Evolutionary conservation across 1,140 invertebrate genomes (phyloP).

Genomic region (Diplogasteroides magnus): DNA sequence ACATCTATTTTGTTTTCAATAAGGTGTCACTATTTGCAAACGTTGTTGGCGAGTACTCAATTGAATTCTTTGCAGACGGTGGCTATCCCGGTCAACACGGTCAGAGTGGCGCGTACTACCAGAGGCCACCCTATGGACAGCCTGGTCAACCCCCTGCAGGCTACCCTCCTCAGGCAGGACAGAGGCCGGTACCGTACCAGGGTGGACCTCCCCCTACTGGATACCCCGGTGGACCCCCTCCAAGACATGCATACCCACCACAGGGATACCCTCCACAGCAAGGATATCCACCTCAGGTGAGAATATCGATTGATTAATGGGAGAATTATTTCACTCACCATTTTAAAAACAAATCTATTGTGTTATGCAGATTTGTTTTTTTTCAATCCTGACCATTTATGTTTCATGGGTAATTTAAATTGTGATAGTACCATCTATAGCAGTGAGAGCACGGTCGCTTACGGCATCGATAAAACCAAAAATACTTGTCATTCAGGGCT

Average conservation of each 20-base stretch:
- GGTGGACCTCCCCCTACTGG: neutral
- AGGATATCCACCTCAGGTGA: constrained; percentile 1
- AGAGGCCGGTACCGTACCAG: constrained; percentile 10
- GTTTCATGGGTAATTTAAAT: too few species aligned
- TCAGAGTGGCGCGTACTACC: neutral
- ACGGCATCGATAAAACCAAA: too few species aligned
- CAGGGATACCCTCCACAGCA: constrained; percentile 22
- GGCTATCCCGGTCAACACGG: neutral
- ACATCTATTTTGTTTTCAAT: too few species aligned
- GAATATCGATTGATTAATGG: constrained; percentile 1
- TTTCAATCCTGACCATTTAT: too few species aligned
- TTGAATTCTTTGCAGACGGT: neutral
- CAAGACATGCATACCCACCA: neutral
- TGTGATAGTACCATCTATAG: too few species aligned
- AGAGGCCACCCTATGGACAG: neutral
- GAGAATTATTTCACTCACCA: constrained; percentile 1
- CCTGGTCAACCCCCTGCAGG: constrained; percentile 6
- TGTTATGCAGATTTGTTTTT: too few species aligned
- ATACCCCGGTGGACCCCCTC: constrained; percentile 7
- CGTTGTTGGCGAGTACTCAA: too few species aligned
- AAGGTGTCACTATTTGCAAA: too few species aligned
- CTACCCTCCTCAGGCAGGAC: constrained; percentile 8
- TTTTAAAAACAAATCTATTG: constrained; percentile 5
- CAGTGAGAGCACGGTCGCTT: too few species aligned
- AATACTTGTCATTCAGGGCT: too few species aligned